Base-by-base conservation (phyloP, 30 jellyfish, hydroid and myxozoan genomes). In the Catostylus mosaicus region DNA sequence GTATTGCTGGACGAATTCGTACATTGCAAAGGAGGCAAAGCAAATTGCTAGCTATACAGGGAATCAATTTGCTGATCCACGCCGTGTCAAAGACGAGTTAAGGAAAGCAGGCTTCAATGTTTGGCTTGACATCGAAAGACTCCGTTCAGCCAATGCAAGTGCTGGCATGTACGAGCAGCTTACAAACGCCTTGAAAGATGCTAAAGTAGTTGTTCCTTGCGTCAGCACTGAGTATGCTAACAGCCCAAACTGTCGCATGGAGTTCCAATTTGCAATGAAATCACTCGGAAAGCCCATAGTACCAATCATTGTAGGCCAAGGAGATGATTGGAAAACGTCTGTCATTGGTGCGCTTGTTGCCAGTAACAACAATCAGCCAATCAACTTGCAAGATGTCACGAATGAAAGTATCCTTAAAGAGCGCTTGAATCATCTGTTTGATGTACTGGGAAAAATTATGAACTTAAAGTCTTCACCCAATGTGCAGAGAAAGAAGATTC, bases 161-260 rank as follows among this genome's bases (percentile, higher is more conserved):
- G 93, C 94, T 10, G 92, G 93, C 46, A 83, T 89, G 89, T 89
- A 70, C 64, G 94, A 83, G 62, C 97, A 89, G 37, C 69, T 89
- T 40, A 52, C 97, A 0, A 57, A 43, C 30, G 94, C 94, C 27
- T 54, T 89, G 63, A 89, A 82, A 62, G 86, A 75, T 16, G 86
- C 94, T 20, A 89, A 89, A 75, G 90, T 75, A 0, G 81, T 89
- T 24, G 73, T 89, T n/a, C 90, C 97, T 1, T 88, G 57, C n/a
- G 84, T 88, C 37, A 81, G 97, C 83, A 78, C 36, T 6, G 97
- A 90, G 35, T 90, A 90, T 36, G 94, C 97, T 9, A 70, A 67
- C n/a, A 90, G 97, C 43, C 77, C 82, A 1, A 90, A 90, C 70
- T 90, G 97, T 61, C 88, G 95, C 16, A 82, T 90, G 97, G 97